These are phyloP conservation scores for Himalopsyche tibetana DNA, from an alignment of 2,888 invertebrate species.

Conservation along the genomic window DNA sequence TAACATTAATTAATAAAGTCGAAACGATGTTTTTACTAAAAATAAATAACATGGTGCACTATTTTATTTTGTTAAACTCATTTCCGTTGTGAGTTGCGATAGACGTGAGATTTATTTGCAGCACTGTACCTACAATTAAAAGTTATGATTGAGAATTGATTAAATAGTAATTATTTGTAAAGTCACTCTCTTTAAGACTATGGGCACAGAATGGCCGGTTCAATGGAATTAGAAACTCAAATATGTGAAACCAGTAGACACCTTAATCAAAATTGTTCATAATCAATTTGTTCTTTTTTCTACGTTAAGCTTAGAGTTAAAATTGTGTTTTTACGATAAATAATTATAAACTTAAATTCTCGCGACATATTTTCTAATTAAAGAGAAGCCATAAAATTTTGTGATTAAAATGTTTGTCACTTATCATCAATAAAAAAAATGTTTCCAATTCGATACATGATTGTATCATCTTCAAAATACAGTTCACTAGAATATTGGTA, in stretches of 20 bases:
- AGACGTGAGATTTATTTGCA: background rate
- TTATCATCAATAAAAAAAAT: no score
- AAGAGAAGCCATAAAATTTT: no score
- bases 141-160: background rate
- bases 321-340: no score
- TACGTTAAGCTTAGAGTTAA: no score
- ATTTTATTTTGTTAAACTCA: background rate
- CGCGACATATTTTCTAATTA: no score
- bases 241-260: background rate
- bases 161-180: background rate
- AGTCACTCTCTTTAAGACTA: background rate
- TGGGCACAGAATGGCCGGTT: background rate
- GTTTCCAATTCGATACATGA: no score
- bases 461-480: no score
- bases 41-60: constrained; percentile 2
- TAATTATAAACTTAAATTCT: no score
- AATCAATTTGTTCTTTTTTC: no score
- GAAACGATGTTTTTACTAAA: constrained; percentile 7
- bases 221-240: background rate
- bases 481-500: no score
- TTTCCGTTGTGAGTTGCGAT: background rate
- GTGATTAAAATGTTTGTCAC: no score
- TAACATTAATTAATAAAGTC: background rate
- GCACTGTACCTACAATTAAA: background rate
- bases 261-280: no score